Conservation (phyloP, 2,113 vertebrate species). For the Periophthalmodon schlosseri region DNA sequence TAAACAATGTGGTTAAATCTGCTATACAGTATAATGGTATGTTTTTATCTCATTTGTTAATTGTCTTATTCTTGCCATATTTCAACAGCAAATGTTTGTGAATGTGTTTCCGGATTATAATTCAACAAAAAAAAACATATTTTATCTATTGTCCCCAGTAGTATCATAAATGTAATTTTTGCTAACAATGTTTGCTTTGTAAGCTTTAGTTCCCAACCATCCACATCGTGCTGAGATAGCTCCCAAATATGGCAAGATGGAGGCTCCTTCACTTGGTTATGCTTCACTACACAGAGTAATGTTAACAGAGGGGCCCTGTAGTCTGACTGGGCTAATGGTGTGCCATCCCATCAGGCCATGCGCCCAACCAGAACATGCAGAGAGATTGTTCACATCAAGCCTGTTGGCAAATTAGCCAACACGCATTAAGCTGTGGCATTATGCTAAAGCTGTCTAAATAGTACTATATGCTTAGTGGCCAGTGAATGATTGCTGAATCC, state of each 20-base stretch:
- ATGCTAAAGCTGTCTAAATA: constrained; percentile 73
- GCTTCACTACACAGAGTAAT: constrained; percentile 68
- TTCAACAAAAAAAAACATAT: not conserved
- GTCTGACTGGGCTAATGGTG: constrained; percentile 71
- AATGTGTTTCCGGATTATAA: not conserved
- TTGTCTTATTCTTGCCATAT: not conserved
- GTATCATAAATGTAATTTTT: constrained; percentile 27
- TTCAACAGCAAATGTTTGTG: not conserved
- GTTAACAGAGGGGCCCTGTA: constrained; percentile 72
- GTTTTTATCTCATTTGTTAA: not conserved
- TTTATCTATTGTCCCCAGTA: not conserved
- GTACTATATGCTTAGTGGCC: constrained; percentile 68
- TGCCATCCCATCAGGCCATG: constrained; percentile 73
- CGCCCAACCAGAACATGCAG: constrained; percentile 72
- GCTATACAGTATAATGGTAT: not conserved
- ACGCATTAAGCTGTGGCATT: constrained; percentile 69
- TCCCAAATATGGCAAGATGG: constrained; percentile 53
- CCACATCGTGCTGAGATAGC: constrained; percentile 49
- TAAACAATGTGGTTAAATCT: constrained; percentile 2
- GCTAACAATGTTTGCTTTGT: constrained; percentile 65
- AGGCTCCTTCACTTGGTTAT: constrained; percentile 58
- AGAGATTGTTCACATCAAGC: constrained; percentile 73
- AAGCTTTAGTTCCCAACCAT: constrained; percentile 54
- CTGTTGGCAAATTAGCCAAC: constrained; percentile 71
- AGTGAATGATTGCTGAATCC: constrained; percentile 62